Conservation (phyloP, 2,797 vertebrate species). For the Rachycentron canadum region DNA sequence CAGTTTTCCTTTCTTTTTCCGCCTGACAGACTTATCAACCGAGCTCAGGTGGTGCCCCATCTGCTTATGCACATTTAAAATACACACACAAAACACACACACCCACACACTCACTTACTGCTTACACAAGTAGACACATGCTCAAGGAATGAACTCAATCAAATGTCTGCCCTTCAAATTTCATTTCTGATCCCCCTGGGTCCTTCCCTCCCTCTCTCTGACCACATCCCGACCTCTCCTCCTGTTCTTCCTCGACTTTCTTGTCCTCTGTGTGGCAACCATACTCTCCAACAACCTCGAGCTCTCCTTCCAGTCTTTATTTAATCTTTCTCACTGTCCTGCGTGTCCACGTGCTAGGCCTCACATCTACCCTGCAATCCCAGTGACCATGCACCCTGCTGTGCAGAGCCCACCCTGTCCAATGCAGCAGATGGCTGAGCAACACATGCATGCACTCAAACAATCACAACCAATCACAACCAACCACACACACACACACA, state of each 20-base stretch:
- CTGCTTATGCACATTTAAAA: slow-evolving; percentile 76
- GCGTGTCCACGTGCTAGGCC: slow-evolving; percentile 9
- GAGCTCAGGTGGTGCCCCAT: slow-evolving; percentile 86
- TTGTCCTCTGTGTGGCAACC: slow-evolving; percentile 37
- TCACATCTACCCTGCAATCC: slow-evolving; percentile 21
- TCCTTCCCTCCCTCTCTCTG: slow-evolving; percentile 28
- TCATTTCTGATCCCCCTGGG: slow-evolving; percentile 58
- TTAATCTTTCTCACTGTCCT: slow-evolving; percentile 15
- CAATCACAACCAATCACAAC: slow-evolving; percentile 17
- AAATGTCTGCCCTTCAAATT: slow-evolving; percentile 75
- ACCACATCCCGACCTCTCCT: slow-evolving; percentile 61
- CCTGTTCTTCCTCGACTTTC: slow-evolving; percentile 44
- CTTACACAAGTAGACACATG: slow-evolving; percentile 69
- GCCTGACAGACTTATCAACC: slow-evolving; percentile 85
- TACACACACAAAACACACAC: slow-evolving; percentile 57
- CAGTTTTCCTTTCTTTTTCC: slow-evolving; percentile 82
- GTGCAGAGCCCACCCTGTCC: slow-evolving; percentile 51
- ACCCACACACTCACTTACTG: slow-evolving; percentile 50
- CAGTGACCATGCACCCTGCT: slow-evolving; percentile 45
- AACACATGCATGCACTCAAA: slow-evolving; percentile 27
- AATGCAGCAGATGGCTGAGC: slow-evolving; percentile 70
- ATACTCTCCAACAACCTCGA: slow-evolving; percentile 49
- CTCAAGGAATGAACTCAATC: slow-evolving; percentile 76
- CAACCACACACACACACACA: neutral
- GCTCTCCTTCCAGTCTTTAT: slow-evolving; percentile 42